phyloP scores from a whole-genome alignment of 2,113 vertebrate genomes.

The Charadrius vociferus region DNA sequence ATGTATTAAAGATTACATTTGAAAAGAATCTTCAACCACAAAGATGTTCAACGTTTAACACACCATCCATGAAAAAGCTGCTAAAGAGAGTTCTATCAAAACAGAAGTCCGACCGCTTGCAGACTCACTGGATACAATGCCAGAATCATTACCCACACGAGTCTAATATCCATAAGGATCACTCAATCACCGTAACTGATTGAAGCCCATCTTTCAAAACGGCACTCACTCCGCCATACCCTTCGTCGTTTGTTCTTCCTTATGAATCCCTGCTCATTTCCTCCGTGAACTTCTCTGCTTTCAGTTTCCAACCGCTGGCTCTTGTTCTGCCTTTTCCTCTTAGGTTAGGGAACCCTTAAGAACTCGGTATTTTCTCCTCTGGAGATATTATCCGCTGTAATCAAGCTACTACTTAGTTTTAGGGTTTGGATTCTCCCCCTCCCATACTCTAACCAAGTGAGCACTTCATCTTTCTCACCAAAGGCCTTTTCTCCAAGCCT shows the following conservation, averaged over 20 bases:
- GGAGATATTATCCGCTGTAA: neutral
- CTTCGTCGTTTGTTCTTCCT: neutral
- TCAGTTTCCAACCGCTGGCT: neutral
- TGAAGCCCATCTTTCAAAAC: neutral
- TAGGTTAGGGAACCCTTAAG: neutral
- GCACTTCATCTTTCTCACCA: neutral
- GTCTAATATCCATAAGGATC: neutral
- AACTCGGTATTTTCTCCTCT: neutral
- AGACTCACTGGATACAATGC: neutral
- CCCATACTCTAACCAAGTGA: neutral
- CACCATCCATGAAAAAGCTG: neutral
- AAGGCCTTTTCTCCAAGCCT: neutral
- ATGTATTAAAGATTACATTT: neutral
- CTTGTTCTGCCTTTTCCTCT: neutral
- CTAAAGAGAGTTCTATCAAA: neutral
- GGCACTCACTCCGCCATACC: neutral
- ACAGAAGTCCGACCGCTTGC: neutral
- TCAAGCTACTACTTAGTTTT: neutral
- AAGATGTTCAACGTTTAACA: neutral
- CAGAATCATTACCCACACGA: neutral
- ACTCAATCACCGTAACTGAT: neutral
- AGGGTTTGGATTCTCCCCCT: neutral
- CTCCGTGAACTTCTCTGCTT: neutral
- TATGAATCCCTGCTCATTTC: neutral
- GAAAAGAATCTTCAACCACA: neutral